Conservation (phyloP, 2,888 invertebrate genomes). For the Hymenopus coronatus region DNA sequence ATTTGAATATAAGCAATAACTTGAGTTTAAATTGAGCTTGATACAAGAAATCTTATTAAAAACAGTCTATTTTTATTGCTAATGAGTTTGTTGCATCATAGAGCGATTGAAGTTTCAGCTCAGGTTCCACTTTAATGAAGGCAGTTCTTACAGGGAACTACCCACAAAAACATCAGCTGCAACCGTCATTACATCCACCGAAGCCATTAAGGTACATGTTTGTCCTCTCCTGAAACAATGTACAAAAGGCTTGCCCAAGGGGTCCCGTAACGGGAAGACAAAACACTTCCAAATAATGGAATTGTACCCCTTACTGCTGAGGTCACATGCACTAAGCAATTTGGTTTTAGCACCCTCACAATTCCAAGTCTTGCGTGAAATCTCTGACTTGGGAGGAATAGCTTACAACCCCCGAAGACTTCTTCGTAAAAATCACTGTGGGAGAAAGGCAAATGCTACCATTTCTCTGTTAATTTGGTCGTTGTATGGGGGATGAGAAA, state of each 20-base stretch:
- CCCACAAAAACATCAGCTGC: no score
- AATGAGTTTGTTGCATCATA: no score
- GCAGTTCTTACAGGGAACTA: no score
- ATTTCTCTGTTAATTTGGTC: no score
- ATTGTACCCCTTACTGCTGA: not conserved
- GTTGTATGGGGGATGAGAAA: no score
- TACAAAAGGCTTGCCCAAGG: not conserved
- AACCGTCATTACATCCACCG: not conserved
- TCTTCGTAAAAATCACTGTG: not conserved
- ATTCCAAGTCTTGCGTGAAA: not conserved
- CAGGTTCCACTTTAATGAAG: no score
- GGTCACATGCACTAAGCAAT: not conserved
- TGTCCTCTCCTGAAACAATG: not conserved
- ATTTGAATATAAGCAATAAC: no score
- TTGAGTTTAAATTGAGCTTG: no score
- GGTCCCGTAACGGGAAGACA: not conserved
- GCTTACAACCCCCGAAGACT: not conserved
- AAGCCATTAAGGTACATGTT: not conserved
- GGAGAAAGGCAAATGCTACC: no score
- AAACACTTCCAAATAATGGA: not conserved
- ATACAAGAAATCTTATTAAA: no score
- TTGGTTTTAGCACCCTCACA: not conserved
- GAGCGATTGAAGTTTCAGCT: no score
- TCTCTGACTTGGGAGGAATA: not conserved
- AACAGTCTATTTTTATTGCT: no score